Percentiles rank a stretch among this genome's conserved stretches.
Conservation (phyloP, 2,888 invertebrate genomes). For the Spilarctia lutea region DNA sequence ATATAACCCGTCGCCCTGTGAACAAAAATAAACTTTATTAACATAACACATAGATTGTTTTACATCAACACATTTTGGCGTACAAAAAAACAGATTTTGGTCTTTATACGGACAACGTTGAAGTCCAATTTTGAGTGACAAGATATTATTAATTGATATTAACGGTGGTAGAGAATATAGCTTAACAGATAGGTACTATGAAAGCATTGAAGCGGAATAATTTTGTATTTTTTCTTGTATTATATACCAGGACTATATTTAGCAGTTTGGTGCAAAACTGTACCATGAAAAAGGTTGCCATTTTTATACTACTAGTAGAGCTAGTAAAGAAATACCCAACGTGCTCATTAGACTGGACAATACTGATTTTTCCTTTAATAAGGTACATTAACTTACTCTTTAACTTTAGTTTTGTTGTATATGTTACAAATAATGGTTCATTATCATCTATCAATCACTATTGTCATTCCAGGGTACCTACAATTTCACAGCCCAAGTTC, state of each 20-base stretch:
- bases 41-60: slow-evolving; percentile 26
- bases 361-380: background rate
- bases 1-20: slow-evolving; percentile 60
- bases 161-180: slow-evolving; percentile 18
- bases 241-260: background rate
- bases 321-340: background rate
- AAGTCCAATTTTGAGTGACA: slow-evolving; percentile 24
- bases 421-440: no score
- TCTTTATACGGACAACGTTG: slow-evolving; percentile 19
- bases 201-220: slow-evolving; percentile 32
- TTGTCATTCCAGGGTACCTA: no score
- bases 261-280: background rate
- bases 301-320: background rate
- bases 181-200: slow-evolving; percentile 30
- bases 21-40: slow-evolving; percentile 63
- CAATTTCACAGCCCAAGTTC: no score
- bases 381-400: background rate
- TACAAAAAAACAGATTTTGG: background rate
- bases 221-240: slow-evolving; percentile 28
- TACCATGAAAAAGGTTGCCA: background rate
- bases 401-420: no score
- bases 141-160: slow-evolving; percentile 17
- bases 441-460: no score
- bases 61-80: slow-evolving; percentile 4
- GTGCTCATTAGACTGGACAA: background rate